Conservation (phyloP, 2,888 invertebrate species). For the Gonocerus acuteangulatus region DNA sequence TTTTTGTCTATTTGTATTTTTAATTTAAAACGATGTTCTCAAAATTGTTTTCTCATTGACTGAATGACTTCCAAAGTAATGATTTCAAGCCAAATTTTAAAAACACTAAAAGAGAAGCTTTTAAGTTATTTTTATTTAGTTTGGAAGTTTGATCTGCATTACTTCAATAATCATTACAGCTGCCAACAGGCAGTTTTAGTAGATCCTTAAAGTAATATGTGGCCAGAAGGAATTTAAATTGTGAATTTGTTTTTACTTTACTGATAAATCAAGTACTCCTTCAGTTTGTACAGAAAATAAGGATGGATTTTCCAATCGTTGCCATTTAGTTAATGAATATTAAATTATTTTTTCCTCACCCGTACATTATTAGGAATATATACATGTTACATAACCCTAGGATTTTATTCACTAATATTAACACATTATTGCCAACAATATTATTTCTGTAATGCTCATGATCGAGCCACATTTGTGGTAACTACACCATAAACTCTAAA, state of each 20-base stretch:
- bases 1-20: too few species aligned
- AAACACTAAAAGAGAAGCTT: too few species aligned
- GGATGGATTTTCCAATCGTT: constrained; percentile 19
- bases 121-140: too few species aligned
- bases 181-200: neutral
- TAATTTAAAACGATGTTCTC: too few species aligned
- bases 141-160: neutral
- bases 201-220: neutral
- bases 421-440: constrained; percentile 34
- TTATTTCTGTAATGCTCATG: constrained; percentile 23
- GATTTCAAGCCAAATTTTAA: too few species aligned
- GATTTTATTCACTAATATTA: constrained; percentile 31
- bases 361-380: constrained; percentile 30
- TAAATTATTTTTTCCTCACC: constrained; percentile 25
- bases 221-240: neutral
- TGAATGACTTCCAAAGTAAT: too few species aligned
- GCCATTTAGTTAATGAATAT: constrained; percentile 20
- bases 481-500: constrained; percentile 25
- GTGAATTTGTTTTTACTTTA: neutral
- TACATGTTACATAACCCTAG: constrained; percentile 14
- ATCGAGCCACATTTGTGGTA: neutral
- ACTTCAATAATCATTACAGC: neutral
- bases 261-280: constrained; percentile 8
- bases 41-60: too few species aligned
- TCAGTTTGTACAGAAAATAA: constrained; percentile 15